Evolutionary conservation across 2,888 invertebrate genomes (phyloP).

Genomic region (Carterocephalus palaemon): DNA sequence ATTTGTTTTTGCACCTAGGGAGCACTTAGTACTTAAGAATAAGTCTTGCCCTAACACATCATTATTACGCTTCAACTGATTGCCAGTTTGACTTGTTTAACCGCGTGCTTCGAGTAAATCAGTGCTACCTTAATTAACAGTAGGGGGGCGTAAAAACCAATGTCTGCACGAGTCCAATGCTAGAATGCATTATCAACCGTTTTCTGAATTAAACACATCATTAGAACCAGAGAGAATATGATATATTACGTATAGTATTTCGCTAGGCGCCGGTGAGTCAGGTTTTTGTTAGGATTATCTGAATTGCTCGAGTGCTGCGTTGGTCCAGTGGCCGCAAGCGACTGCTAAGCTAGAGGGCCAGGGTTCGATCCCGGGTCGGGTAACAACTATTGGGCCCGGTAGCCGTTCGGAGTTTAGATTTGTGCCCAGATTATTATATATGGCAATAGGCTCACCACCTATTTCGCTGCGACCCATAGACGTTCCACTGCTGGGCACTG

Average conservation of each 20-base stretch:
- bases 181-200: slow-evolving; percentile 47
- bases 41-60: neutral
- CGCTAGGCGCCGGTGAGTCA: slow-evolving; percentile 27
- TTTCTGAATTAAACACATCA: slow-evolving; percentile 52
- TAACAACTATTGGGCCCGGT: too few species aligned
- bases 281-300: slow-evolving; percentile 54
- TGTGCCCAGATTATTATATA: too few species aligned
- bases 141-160: slow-evolving; percentile 39
- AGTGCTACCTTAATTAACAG: slow-evolving; percentile 36
- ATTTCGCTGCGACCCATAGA: too few species aligned
- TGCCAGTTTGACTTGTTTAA: neutral
- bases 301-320: slow-evolving; percentile 39
- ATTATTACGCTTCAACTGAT: neutral
- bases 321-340: too few species aligned
- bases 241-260: slow-evolving; percentile 51
- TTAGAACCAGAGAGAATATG: slow-evolving; percentile 60
- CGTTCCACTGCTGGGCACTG: too few species aligned
- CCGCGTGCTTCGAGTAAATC: slow-evolving; percentile 35
- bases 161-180: slow-evolving; percentile 33
- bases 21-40: too few species aligned
- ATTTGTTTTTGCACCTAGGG: too few species aligned
- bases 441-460: too few species aligned
- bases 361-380: too few species aligned
- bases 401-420: too few species aligned
- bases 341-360: too few species aligned